Percentiles rank a stretch among this genome's conserved stretches.
phyloP scores from a whole-genome alignment of 1,140 invertebrate genomes.

The Drosophila rhopaloa region DNA sequence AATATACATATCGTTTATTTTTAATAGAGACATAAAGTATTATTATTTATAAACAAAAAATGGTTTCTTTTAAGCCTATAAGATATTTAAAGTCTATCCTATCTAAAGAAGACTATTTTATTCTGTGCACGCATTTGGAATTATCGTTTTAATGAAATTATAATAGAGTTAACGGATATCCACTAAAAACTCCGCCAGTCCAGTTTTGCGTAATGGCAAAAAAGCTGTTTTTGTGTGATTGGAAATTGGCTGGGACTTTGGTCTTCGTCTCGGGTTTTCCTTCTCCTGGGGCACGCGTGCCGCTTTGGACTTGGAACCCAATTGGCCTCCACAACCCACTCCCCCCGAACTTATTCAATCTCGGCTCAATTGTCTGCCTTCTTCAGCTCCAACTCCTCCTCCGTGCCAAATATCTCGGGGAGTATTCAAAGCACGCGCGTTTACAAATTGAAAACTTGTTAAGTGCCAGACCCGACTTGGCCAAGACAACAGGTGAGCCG shows the following conservation, averaged over 20 bases:
- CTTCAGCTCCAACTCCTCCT: constrained; percentile 26
- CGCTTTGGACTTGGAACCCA: constrained; percentile 46
- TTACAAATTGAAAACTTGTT: constrained; percentile 83
- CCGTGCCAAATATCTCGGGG: constrained; percentile 29
- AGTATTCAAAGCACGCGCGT: constrained; percentile 81
- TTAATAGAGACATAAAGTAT: constrained; percentile 1
- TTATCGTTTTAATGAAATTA: constrained; percentile 1
- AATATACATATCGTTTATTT: too few relatives aligned
- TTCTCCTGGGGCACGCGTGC: constrained; percentile 37
- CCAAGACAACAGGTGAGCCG: constrained; percentile 64
- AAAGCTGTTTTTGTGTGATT: constrained; percentile 18
- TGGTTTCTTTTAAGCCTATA: neutral
- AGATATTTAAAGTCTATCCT: neutral
- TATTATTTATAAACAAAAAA: neutral
- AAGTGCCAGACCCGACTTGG: constrained; percentile 53
- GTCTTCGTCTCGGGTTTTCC: constrained; percentile 6
- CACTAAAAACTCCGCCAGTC: constrained; percentile 15
- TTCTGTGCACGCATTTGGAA: neutral
- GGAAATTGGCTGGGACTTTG: constrained; percentile 27
- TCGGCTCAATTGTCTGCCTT: constrained; percentile 56
- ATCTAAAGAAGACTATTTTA: neutral
- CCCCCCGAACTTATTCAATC: constrained; percentile 35
- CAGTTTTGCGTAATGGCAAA: constrained; percentile 36
- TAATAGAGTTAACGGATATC: constrained; percentile 19
- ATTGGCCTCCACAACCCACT: constrained; percentile 33